These are phyloP conservation scores for Platygyra sinensis DNA, from an alignment of 64 coral and sea anemone genomes.

Conservation along the genomic window DNA sequence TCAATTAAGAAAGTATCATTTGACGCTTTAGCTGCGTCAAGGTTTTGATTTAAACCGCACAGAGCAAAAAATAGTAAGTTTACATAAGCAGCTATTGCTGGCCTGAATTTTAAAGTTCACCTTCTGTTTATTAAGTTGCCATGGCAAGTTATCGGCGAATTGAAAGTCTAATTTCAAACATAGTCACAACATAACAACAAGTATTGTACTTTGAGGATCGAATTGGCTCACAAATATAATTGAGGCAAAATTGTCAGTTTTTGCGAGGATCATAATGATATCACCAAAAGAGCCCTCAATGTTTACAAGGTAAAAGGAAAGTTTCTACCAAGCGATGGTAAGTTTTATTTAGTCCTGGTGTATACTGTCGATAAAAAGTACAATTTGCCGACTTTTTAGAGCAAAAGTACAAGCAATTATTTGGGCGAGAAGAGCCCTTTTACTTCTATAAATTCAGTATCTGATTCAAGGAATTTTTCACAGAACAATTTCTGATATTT, in stretches of 20 bases:
- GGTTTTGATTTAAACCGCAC: no score
- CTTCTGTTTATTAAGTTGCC: conserved; percentile 4
- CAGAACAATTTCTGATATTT: no score
- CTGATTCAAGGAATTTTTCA: no score
- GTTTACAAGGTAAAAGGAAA: neutral
- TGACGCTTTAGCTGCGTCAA: neutral
- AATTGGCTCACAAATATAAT: neutral
- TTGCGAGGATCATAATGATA: neutral
- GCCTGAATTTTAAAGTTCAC: neutral
- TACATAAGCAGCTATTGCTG: neutral
- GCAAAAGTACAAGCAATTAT: no score
- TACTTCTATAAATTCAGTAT: no score
- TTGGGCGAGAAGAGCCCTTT: no score
- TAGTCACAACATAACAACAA: conserved; percentile 35
- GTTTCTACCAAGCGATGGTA: neutral
- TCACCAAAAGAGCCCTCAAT: no score
- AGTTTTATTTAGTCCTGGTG: neutral
- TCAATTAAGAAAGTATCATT: neutral
- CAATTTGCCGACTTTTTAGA: no score
- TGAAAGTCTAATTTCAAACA: conserved; percentile 1
- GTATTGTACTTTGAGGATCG: neutral
- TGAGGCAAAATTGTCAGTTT: neutral
- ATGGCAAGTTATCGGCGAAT: neutral
- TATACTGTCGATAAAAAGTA: neutral
- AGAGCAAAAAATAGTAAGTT: no score